Conservation (phyloP, 2,113 vertebrate species). For the Plecotus auritus region DNA sequence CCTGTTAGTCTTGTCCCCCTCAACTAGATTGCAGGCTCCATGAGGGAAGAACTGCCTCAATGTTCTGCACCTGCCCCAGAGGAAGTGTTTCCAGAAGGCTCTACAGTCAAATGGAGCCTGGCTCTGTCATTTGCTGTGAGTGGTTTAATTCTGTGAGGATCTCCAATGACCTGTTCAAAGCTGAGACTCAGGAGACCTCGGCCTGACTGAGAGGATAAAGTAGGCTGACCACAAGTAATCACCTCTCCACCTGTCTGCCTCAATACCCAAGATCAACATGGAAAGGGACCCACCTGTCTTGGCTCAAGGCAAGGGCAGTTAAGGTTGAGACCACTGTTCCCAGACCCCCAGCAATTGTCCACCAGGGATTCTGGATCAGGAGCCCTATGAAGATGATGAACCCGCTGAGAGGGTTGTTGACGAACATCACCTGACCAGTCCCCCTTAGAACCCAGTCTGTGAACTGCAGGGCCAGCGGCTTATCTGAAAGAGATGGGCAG, state of each 20-base stretch:
- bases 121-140: not conserved
- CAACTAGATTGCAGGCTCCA: not conserved
- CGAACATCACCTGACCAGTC: constrained; percentile 95
- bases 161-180: not conserved
- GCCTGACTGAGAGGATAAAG: not conserved
- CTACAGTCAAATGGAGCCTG: not conserved
- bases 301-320: constrained; percentile 89
- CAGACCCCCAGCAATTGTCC: constrained; percentile 90
- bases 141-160: not conserved
- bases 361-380: constrained; percentile 95
- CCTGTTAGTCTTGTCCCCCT: not conserved
- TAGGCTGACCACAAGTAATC: not conserved
- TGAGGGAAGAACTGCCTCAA: not conserved
- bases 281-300: constrained; percentile 86
- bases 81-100: not conserved
- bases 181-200: not conserved
- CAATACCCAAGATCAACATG: not conserved
- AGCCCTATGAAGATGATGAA: constrained; percentile 89
- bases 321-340: constrained; percentile 90
- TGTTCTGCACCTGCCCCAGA: not conserved
- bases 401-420: constrained; percentile 95
- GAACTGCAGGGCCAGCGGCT: constrained; percentile 87
- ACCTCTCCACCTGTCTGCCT: not conserved
- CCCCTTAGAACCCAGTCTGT: constrained; percentile 94
- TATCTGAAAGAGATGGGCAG: constrained; percentile 81